Conservation (phyloP, 2,113 vertebrate species). For the Girardinichthys multiradiatus region DNA sequence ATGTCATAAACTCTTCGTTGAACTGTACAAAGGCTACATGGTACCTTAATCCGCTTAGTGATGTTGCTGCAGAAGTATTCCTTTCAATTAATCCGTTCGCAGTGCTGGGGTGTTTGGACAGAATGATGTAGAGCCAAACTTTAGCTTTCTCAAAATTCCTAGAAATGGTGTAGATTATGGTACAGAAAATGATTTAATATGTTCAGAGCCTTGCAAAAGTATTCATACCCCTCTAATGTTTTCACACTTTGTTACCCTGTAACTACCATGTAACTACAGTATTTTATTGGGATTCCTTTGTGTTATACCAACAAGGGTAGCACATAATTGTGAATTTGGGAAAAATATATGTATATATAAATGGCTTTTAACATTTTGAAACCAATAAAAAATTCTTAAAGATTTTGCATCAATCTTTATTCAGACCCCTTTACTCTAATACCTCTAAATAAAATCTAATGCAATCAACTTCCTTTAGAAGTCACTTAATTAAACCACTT, state of each 20-base stretch:
- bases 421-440: too few species aligned
- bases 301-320: neutral
- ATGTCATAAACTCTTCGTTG: slow-evolving; percentile 65
- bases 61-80: slow-evolving; percentile 51
- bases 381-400: too few species aligned
- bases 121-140: slow-evolving; percentile 24
- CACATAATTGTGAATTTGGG: too few species aligned
- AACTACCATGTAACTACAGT: neutral
- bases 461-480: too few species aligned
- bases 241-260: neutral
- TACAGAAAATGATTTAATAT: neutral
- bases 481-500: too few species aligned
- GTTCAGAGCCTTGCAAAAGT: neutral
- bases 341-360: too few species aligned
- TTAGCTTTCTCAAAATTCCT: neutral
- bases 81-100: slow-evolving; percentile 61
- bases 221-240: too few species aligned
- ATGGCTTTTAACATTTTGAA: too few species aligned
- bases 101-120: slow-evolving; percentile 12
- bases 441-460: too few species aligned
- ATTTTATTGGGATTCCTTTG: neutral
- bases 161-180: neutral
- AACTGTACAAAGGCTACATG: slow-evolving; percentile 51
- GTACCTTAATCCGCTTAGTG: slow-evolving; percentile 70
- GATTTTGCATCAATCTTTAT: too few species aligned